A percentile compares a stretch with the other conserved stretches of the same genome.
These are phyloP conservation scores for Aphelenchoides avenae DNA, from an alignment of 1,140 invertebrate genomes.

Conservation along the genomic window DNA sequence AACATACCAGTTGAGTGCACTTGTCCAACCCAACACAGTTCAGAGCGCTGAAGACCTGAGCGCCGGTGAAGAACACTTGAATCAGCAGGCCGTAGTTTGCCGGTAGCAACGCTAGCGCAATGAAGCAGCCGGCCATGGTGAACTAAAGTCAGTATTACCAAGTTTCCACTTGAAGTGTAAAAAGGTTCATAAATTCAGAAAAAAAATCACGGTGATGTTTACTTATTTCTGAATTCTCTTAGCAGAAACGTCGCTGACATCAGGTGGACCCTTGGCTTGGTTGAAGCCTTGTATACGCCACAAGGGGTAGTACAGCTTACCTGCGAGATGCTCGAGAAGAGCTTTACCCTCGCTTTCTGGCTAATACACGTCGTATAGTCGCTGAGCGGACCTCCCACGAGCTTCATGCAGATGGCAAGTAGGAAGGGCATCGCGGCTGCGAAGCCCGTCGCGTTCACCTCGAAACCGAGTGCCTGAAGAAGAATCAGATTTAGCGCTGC, in stretches of 20 bases:
- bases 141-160: too few species aligned
- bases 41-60: conserved; percentile 44
- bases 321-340: conserved; percentile 6
- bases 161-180: too few species aligned
- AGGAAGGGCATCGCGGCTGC: not conserved
- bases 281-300: too few species aligned
- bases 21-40: conserved; percentile 46
- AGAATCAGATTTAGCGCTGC: too few species aligned
- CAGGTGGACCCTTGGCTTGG: too few species aligned
- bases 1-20: conserved; percentile 38
- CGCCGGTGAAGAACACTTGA: conserved; percentile 35
- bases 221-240: too few species aligned
- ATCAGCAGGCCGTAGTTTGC: conserved; percentile 19
- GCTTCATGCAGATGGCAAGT: not conserved
- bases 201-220: too few species aligned
- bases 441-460: not conserved
- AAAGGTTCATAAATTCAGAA: too few species aligned
- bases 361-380: conserved; percentile 2
- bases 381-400: not conserved
- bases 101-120: conserved; percentile 39
- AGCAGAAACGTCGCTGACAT: too few species aligned
- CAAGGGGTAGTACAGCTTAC: too few species aligned
- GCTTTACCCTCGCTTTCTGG: not conserved
- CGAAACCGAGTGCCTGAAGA: not conserved
- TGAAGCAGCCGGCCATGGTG: conserved; percentile 37